A percentile compares a stretch with the other conserved stretches of the same genome.
Conservation (phyloP, 2,113 vertebrate genomes). For the Tetrao urogallus region DNA sequence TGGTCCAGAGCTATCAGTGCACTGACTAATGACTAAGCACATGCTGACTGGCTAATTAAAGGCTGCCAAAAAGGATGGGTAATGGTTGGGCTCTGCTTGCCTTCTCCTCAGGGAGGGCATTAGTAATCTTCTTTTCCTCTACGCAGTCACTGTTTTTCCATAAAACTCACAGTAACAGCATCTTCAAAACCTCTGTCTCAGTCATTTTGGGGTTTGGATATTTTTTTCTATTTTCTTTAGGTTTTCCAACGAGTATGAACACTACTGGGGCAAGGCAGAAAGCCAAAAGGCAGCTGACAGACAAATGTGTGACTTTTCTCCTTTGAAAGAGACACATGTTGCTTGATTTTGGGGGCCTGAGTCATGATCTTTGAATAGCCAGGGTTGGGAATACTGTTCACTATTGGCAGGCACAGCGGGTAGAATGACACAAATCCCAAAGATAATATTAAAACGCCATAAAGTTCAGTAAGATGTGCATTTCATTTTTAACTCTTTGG, state of each 20-base stretch:
- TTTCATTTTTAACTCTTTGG: constrained; percentile 63
- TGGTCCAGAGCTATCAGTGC: background rate
- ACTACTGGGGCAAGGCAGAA: background rate
- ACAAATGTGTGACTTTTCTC: background rate
- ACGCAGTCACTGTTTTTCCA: constrained; percentile 47
- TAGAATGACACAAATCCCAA: constrained; percentile 67
- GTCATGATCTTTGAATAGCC: constrained; percentile 17
- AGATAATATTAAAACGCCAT: constrained; percentile 57
- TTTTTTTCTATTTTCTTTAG: too few relatives aligned
- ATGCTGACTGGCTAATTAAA: background rate
- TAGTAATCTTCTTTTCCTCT: constrained; percentile 44
- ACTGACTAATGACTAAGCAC: background rate
- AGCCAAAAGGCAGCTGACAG: background rate
- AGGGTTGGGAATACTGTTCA: constrained; percentile 39
- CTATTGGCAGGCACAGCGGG: constrained; percentile 46
- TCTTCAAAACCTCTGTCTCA: background rate
- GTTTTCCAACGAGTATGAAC: background rate
- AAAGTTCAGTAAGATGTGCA: constrained; percentile 39
- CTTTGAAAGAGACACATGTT: background rate
- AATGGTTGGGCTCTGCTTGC: constrained; percentile 37
- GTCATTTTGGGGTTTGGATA: background rate
- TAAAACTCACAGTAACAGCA: background rate
- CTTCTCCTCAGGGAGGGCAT: constrained; percentile 57
- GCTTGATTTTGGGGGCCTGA: constrained; percentile 36
- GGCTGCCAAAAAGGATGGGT: constrained; percentile 60